Base-by-base conservation (phyloP, 1,140 invertebrate genomes). In the Heterodera carotae region DNA sequence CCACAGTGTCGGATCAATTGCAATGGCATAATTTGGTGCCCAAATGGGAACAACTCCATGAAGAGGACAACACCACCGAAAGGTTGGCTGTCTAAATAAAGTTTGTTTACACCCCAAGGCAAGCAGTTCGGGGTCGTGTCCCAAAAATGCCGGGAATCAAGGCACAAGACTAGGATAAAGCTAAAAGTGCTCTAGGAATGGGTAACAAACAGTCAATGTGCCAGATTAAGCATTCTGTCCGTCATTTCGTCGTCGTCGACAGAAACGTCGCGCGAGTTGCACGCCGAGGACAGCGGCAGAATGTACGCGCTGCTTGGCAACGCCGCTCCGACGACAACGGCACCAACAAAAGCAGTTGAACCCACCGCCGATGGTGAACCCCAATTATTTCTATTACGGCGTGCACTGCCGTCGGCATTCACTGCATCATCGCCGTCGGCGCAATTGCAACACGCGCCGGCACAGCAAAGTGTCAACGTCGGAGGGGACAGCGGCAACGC, bases 401-500 rank as follows among this genome's bases (percentile, higher is more conserved):
- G 60, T 29, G 39, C 70, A 29, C 29, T 60, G 31, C 71, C 71
- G 5, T 53, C 71, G 31, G 71, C 43, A 12, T 53, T 53, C 62
- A 39, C 53, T 7, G 56, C 56, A 31, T n/a, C 62, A 18, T n/a
- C n/a, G n/a, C 48, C 39, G 25, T 33, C 36, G 18, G 18, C 39
- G 36, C 71, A 74, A 31, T 18, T 25, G 27, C 69, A 27, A 22
- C 36, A 71, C 27, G 22, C 62, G 39, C 18, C 6, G 8, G 36
- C 56, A 64, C 34, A 74, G 4, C 15, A 22, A 6, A 33, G 34
- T 7, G 22, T 33, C 31, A 33, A 33, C 22, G 56, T 25, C 10
- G 48, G 48, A 48, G 48, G 59, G 18, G 71, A 74, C 62, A 74
- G 71, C 56, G 71, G 71, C 43, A 53, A 74, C 62, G 71, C 62